phyloP scores from a whole-genome alignment of 37 sponge, comb jelly and placozoan genomes.

The Ianthella basta region DNA sequence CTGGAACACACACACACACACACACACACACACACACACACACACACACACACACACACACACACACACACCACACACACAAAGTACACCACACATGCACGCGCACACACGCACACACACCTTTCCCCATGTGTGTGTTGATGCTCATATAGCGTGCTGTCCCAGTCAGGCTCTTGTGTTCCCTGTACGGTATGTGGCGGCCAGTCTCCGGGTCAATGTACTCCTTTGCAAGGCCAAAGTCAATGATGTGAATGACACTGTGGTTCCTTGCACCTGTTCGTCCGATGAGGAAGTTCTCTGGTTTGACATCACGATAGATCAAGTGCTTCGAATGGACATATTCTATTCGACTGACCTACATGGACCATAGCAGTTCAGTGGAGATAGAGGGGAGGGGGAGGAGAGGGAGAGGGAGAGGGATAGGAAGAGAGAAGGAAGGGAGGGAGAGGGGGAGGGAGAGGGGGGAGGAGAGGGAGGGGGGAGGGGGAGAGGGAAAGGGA shows the following conservation, averaged over 20 bases:
- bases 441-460: too few species aligned
- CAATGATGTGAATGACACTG: constrained; percentile 93
- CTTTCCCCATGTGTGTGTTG: constrained; percentile 98
- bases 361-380: neutral
- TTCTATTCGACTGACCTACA: constrained; percentile 90
- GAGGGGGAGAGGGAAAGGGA: too few species aligned
- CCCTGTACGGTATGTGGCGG: constrained; percentile 98
- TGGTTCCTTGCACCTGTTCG: constrained; percentile 74
- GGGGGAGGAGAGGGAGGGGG: too few species aligned
- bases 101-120: constrained; percentile 47
- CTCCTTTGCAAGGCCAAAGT: constrained; percentile 99
- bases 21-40: neutral
- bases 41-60: too few species aligned
- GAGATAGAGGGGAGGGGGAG: neutral
- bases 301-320: constrained; percentile 98
- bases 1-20: neutral
- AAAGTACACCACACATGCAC: constrained; percentile 17
- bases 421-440: neutral
- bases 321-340: constrained; percentile 97
- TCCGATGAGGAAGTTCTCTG: constrained; percentile 99
- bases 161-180: constrained; percentile 98
- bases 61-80: neutral
- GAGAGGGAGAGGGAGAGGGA: neutral
- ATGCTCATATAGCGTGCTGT: constrained; percentile 99
- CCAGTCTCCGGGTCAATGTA: constrained; percentile 94